Percentiles rank a stretch among this genome's conserved stretches.
Conservation (phyloP, 2,113 vertebrate species). For the Lucifuga dentata region DNA sequence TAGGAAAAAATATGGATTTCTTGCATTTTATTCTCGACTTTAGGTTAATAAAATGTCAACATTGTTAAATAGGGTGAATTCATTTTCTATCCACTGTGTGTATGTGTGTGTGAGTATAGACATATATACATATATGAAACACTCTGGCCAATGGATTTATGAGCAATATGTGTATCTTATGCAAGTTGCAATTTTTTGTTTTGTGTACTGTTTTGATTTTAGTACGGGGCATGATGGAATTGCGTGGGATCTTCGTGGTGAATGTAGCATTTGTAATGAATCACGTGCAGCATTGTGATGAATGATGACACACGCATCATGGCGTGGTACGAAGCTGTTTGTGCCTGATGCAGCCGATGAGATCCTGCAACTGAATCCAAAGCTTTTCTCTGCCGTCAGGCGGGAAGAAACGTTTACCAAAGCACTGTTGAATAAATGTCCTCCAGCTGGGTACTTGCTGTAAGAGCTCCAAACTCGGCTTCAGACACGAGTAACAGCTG, state of each 20-base stretch:
- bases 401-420: conserved; percentile 66
- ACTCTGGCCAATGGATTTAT: conserved; percentile 18
- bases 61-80: too few species aligned
- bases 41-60: too few species aligned
- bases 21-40: too few species aligned
- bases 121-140: not conserved
- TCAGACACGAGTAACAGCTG: too few species aligned
- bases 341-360: not conserved
- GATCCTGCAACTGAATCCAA: conserved; percentile 12
- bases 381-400: not conserved
- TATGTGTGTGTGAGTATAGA: too few species aligned
- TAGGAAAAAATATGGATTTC: too few species aligned
- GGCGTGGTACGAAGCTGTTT: not conserved
- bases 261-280: not conserved
- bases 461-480: too few species aligned
- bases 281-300: not conserved
- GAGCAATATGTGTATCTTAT: conserved; percentile 46
- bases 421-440: conserved; percentile 57
- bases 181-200: conserved; percentile 28
- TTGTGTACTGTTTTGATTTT: too few species aligned
- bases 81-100: too few species aligned
- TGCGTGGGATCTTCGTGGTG: too few species aligned
- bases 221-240: too few species aligned
- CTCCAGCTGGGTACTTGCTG: too few species aligned
- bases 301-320: not conserved